Evolutionary conservation across 2,113 vertebrate genomes (phyloP).

Genomic region (Naja naja): DNA sequence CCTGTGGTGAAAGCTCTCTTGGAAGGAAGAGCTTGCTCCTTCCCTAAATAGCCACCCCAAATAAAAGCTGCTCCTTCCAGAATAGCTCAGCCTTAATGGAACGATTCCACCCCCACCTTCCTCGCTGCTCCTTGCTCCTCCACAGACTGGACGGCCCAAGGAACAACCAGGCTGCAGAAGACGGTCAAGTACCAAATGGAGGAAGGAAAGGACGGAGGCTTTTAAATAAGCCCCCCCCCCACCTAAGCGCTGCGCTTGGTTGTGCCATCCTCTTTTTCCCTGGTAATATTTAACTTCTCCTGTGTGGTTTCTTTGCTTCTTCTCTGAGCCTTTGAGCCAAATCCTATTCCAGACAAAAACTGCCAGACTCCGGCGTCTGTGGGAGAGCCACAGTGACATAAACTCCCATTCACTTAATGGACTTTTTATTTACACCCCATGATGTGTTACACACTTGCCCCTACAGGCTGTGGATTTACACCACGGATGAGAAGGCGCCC

Average conservation of each 20-base stretch:
- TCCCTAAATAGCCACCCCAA: background rate
- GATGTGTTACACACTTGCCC: background rate
- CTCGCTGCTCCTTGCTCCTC: constrained; percentile 30
- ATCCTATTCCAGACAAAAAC: background rate
- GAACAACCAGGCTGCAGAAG: constrained; percentile 71
- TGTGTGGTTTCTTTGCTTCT: constrained; percentile 10
- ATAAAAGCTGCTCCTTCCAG: background rate
- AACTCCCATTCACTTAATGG: too few relatives aligned
- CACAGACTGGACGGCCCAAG: constrained; percentile 70
- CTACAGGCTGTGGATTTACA: background rate
- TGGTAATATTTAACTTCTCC: constrained; percentile 25
- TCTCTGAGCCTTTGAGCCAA: constrained; percentile 7
- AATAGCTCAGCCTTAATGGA: constrained; percentile 49
- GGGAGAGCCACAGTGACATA: too few relatives aligned
- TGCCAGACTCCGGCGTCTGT: too few relatives aligned
- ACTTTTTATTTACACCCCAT: background rate
- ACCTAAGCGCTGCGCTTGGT: constrained; percentile 1
- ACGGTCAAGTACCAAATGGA: constrained; percentile 70
- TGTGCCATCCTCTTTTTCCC: constrained; percentile 14
- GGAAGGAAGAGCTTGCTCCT: background rate
- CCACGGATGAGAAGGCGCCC: background rate
- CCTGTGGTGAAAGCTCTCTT: background rate
- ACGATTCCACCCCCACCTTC: constrained; percentile 45
- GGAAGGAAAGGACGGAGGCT: constrained; percentile 65
- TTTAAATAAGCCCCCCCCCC: constrained; percentile 37